These are phyloP conservation scores for Tuta absoluta DNA, from an alignment of 2,888 invertebrate species.

Conservation along the genomic window DNA sequence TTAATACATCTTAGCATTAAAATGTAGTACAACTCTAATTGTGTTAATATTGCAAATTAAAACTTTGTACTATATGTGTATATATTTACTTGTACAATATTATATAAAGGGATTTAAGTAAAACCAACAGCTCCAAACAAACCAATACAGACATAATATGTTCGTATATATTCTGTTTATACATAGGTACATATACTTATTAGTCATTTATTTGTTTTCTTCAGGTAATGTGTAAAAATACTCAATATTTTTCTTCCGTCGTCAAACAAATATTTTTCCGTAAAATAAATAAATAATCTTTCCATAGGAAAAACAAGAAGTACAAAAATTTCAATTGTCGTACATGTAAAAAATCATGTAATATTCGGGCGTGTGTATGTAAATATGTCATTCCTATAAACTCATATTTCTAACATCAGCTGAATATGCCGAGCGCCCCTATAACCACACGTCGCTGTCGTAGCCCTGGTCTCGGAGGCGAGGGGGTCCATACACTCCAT, in stretches of 20 bases:
- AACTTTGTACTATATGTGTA: too few relatives aligned
- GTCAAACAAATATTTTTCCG: constrained; percentile 72
- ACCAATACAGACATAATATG: constrained; percentile 56
- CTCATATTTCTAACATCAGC: too few relatives aligned
- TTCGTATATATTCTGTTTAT: constrained; percentile 71
- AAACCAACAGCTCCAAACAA: constrained; percentile 21
- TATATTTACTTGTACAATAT: background rate
- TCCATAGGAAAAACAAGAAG: constrained; percentile 69
- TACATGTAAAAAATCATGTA: background rate
- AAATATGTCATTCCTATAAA: background rate
- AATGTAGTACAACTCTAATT: too few relatives aligned
- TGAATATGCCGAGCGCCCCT: too few relatives aligned
- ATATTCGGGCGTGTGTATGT: background rate
- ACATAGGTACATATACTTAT: constrained; percentile 56
- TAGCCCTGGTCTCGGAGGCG: too few relatives aligned
- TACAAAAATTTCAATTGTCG: constrained; percentile 44
- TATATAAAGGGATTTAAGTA: background rate
- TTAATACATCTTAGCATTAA: too few relatives aligned
- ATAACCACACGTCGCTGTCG: too few relatives aligned
- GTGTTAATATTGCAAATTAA: too few relatives aligned
- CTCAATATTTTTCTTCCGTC: constrained; percentile 63
- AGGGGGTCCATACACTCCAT: too few relatives aligned
- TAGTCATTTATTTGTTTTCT: constrained; percentile 64
- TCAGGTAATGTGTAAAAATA: constrained; percentile 79
- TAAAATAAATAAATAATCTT: constrained; percentile 74